Evolutionary conservation across 1,140 invertebrate genomes (phyloP), one percentile per base, ranked within the genome.

Genomic region (Thereuonema tuberculata): DNA sequence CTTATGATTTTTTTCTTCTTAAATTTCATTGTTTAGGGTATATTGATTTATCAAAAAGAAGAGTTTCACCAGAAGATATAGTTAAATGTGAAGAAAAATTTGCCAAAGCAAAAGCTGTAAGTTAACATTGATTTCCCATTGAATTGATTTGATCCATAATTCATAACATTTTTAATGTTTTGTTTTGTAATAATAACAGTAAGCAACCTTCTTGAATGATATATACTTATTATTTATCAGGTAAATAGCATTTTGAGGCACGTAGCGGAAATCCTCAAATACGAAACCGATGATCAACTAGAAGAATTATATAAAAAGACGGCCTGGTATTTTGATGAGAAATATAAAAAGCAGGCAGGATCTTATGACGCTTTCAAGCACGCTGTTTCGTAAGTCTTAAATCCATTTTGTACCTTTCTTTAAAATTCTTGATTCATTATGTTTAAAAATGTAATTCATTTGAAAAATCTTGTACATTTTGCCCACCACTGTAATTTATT

Each of bases 281-380:
- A 93, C 72, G 85, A 90, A 67, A 85, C 76, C 59, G 89, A 97
- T 71, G 86, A 91, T 65, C 86, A 98, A 70, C 73, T 99, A 37
- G 95, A 98, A 69, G 88, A 97, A 61, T 76, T 99, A 0, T 98
- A 99, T 73, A 82, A 87, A 65, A 93, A 93, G 69, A 99, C 96
- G n/a, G 96, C 96, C 1, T 99, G 97, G 97, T 80, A 86, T 72
- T 99, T 99, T 78, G 97, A 99, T 75, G 87, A 92, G 67, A 98
- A 98, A 74, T 89, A 90, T 69, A 98, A 95, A 70, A 97, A 93
- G 72, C 89, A 93, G 71, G 86, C 86, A 23, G 91, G 89, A 43
- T 90, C 93, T 50, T 98, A 97, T 76, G 97, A 99, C 74, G 89
- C 92, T 65, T 99, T 99, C 71, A 99, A 99, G 76, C 92, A 96